Percentiles rank a stretch among this genome's conserved stretches.
Conservation (phyloP, 2,888 invertebrate genomes). For the Anarsia innoxiella region DNA sequence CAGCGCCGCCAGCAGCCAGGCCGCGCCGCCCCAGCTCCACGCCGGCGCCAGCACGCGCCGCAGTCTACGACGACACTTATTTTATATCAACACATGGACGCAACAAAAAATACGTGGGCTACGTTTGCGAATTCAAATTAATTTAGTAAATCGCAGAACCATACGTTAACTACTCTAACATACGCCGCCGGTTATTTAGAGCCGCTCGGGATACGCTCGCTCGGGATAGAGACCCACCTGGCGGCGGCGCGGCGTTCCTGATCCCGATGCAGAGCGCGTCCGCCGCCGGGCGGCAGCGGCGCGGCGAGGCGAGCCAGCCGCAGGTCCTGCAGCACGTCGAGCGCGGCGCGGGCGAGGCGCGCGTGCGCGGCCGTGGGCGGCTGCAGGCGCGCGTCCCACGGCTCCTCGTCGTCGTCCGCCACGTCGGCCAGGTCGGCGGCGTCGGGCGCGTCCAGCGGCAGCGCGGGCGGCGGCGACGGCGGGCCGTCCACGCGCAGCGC, state of each 20-base stretch:
- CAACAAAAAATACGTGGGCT: no score
- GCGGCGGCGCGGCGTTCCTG: constrained; percentile 18
- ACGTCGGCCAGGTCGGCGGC: constrained; percentile 15
- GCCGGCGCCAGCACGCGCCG: constrained; percentile 34
- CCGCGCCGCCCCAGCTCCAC: constrained; percentile 23
- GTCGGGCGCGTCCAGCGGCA: constrained; percentile 14
- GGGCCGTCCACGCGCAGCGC: constrained; percentile 19
- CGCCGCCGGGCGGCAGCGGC: no score
- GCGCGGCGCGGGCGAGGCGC: constrained; percentile 31
- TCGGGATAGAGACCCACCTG: constrained; percentile 7
- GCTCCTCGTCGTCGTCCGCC: constrained; percentile 27
- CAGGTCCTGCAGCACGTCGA: constrained; percentile 29
- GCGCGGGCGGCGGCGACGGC: constrained; percentile 4
- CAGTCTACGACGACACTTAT: constrained; percentile 18
- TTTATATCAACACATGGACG: not conserved
- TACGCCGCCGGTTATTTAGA: no score
- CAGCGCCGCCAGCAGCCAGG: constrained; percentile 30
- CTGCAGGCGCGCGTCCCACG: constrained; percentile 38
- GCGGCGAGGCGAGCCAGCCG: constrained; percentile 34
- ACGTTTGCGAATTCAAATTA: no score
- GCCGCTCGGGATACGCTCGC: no score
- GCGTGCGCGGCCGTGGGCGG: constrained; percentile 37
- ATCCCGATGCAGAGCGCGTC: constrained; percentile 26
- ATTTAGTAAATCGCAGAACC: no score
- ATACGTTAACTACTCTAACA: no score